Evolutionary conservation across 2,797 vertebrate species (phyloP).

Genomic region (Cyclopterus lumpus): DNA sequence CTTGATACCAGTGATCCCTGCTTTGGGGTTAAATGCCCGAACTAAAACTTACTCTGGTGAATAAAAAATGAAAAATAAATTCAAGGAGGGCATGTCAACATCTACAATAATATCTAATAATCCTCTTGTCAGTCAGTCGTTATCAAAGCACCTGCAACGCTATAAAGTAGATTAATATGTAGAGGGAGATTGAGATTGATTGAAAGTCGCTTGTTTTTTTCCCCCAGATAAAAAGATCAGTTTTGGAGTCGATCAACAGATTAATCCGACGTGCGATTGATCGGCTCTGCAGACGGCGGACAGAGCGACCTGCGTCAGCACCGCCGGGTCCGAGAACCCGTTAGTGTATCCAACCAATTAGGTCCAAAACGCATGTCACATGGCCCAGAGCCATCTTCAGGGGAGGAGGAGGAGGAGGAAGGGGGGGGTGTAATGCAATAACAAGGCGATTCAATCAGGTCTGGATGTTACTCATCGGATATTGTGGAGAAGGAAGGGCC

Average conservation of each 20-base stretch:
- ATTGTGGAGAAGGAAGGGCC: neutral
- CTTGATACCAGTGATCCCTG: neutral
- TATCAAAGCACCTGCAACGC: neutral
- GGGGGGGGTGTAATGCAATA: conserved; percentile 59
- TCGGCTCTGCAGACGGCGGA: neutral
- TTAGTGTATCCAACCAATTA: conserved; percentile 62
- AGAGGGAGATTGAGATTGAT: conserved; percentile 11
- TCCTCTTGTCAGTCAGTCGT: conserved; percentile 23
- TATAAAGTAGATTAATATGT: conserved; percentile 5
- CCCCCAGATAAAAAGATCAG: conserved; percentile 13
- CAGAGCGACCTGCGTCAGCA: conserved; percentile 43
- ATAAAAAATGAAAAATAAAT: too few species aligned
- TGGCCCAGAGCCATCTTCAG: conserved; percentile 62
- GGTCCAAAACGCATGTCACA: conserved; percentile 47
- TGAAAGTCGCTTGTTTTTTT: conserved; percentile 12
- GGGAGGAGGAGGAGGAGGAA: too few species aligned
- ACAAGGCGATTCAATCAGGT: conserved; percentile 73
- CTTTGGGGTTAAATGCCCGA: neutral
- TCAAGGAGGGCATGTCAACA: conserved; percentile 21
- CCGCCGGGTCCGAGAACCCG: conserved; percentile 34
- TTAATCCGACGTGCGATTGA: conserved; percentile 11
- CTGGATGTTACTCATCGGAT: conserved; percentile 42
- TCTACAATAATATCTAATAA: conserved; percentile 29
- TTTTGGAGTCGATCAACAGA: conserved; percentile 18
- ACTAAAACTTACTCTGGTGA: neutral